These are phyloP conservation scores for Tangara arthus DNA, from an alignment of 2,797 vertebrate genomes.

Conservation along the genomic window DNA sequence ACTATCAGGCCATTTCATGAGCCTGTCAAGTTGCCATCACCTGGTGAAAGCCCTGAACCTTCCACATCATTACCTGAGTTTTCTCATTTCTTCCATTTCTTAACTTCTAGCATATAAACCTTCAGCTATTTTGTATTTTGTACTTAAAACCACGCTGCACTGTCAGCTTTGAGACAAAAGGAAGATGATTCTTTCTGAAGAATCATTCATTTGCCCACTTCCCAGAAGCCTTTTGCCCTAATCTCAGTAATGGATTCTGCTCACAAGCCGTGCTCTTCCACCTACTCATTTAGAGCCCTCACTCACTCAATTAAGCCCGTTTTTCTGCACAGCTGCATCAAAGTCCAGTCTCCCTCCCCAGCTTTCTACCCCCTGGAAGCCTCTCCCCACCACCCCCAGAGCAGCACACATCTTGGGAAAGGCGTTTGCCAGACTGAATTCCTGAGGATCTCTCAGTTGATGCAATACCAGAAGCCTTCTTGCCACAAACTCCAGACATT, in stretches of 20 bases:
- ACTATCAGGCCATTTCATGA: neutral
- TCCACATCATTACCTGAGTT: neutral
- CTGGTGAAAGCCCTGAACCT: neutral
- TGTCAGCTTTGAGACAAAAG: neutral
- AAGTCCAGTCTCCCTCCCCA: neutral
- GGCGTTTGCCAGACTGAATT: neutral
- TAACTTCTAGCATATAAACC: neutral
- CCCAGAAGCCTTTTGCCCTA: neutral
- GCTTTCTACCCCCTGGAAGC: neutral
- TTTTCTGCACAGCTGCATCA: neutral
- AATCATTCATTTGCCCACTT: neutral
- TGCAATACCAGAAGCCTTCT: neutral
- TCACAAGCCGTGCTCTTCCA: neutral
- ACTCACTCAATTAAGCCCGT: neutral
- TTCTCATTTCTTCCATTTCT: neutral
- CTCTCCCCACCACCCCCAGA: neutral
- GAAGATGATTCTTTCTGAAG: neutral
- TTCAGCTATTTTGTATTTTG: neutral
- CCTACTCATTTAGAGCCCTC: neutral
- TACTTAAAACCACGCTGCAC: neutral
- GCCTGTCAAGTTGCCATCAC: neutral
- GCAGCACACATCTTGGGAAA: neutral
- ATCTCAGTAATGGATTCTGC: neutral
- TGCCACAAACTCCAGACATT: conserved; percentile 18
- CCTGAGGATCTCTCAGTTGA: neutral